Percentiles rank a stretch among this genome's conserved stretches.
Evolutionary conservation across 2,797 vertebrate species (phyloP).

Genomic region (Adrianichthys oophorus): DNA sequence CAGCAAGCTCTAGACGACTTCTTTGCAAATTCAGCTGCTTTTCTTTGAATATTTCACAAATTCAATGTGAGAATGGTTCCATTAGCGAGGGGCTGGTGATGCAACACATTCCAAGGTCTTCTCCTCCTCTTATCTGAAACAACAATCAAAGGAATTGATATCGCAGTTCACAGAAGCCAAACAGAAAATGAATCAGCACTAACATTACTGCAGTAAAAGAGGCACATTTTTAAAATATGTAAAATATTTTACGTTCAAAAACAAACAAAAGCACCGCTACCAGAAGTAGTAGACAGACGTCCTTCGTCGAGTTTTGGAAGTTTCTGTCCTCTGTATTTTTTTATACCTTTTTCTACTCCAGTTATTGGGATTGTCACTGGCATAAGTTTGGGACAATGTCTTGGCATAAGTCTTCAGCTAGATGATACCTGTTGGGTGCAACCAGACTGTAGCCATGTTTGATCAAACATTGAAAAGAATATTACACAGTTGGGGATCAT

Average conservation of each 20-base stretch:
- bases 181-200: background rate
- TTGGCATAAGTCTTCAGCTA: no score
- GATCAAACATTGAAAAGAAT: no score
- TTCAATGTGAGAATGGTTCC: constrained; percentile 33
- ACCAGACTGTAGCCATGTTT: no score
- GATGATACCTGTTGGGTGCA: no score
- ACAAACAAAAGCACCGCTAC: no score
- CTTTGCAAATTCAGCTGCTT: constrained; percentile 9
- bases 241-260: background rate
- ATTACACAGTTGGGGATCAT: no score
- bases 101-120: constrained; percentile 28
- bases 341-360: no score
- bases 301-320: no score
- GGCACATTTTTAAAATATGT: background rate
- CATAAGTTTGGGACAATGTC: no score
- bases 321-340: no score
- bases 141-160: constrained; percentile 10
- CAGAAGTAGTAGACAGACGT: no score
- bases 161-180: background rate
- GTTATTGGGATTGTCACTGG: no score
- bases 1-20: constrained; percentile 29
- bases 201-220: background rate
- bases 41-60: constrained; percentile 6
- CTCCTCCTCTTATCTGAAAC: background rate
- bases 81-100: constrained; percentile 15